Conservation (phyloP, 2,113 vertebrate species). For the Oncorhynchus nerka region DNA sequence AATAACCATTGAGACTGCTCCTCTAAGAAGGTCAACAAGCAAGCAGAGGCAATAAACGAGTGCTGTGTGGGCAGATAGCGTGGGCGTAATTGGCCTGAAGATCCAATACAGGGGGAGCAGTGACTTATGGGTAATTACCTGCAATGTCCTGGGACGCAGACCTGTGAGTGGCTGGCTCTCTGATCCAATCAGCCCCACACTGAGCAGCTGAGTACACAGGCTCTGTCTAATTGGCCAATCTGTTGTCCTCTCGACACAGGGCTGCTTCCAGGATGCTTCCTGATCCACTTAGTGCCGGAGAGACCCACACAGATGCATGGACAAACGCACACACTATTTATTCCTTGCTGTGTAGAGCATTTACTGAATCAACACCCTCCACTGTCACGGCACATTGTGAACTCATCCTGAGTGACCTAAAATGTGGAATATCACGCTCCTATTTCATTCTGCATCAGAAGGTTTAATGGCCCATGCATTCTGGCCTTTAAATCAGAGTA, state of each 20-base stretch:
- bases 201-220: slow-evolving; percentile 69
- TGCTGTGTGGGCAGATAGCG: slow-evolving; percentile 55
- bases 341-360: slow-evolving; percentile 15
- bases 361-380: slow-evolving; percentile 32
- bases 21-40: slow-evolving; percentile 74
- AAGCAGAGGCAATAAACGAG: slow-evolving; percentile 66
- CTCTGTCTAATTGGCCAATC: slow-evolving; percentile 75
- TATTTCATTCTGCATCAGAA: background rate
- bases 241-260: slow-evolving; percentile 62
- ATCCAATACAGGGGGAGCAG: slow-evolving; percentile 67
- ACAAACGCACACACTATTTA: slow-evolving; percentile 10
- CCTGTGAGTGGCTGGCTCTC: slow-evolving; percentile 67
- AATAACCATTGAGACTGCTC: slow-evolving; percentile 46
- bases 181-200: slow-evolving; percentile 76
- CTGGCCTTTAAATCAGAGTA: background rate
- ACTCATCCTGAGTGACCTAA: slow-evolving; percentile 31
- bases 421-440: background rate
- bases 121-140: slow-evolving; percentile 78
- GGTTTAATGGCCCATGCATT: background rate
- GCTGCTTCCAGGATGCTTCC: slow-evolving; percentile 49
- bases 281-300: slow-evolving; percentile 42
- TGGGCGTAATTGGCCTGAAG: slow-evolving; percentile 72
- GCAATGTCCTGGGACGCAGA: slow-evolving; percentile 73
- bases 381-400: slow-evolving; percentile 3
- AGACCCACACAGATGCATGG: slow-evolving; percentile 36